Evolutionary conservation across 2,888 invertebrate species (phyloP), one percentile per base, ranked within the genome.

Genomic region (Drosophila neutralis): DNA sequence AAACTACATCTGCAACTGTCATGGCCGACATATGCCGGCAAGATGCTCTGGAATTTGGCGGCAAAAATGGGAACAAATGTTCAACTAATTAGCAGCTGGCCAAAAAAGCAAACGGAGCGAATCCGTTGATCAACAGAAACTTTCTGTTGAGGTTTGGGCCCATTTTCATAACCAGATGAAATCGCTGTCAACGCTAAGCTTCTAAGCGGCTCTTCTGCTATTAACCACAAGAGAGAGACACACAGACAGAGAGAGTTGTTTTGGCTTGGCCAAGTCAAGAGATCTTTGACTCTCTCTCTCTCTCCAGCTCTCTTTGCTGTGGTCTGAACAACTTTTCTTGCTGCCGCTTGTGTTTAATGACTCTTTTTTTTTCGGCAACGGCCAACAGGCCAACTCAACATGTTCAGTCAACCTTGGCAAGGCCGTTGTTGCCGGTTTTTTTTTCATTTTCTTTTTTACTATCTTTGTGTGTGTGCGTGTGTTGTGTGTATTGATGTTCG

Each of bases 341-440:
- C 69, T 78, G 73, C 77, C 69, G 63, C 72, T 75, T 86, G 73
- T 66, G 48, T 79, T 84, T 87, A 76, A 79, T 80, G 83, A 71
- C 84, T 85, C 77, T 78, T 77, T 82, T 84, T 83, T 83, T 83
- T 80, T 82, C 67, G 81, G 80, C 78, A 82, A 77, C 78, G n/a
- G 56, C 76, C 76, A 73, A 62, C 76, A 53, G 57, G 76, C 78
- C 76, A 71, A 61, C 75, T 70, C 75, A 78, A 76, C 83, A 76
- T 91, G 87, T 74, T 90, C 90, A 91, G 85, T 91, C 92, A 92
- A 91, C 92, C 92, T 92, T 92, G 92, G 91, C 92, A 92, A 92
- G 92, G 92, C 91, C 92, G 92, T 92, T 92, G 87, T 77, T 87
- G 90, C 90, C 91, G 87, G 90, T 89, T 90, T 91, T 88, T 90